Base-by-base conservation (phyloP, 2,888 invertebrate species). In the Phyllotreta cruciferae region DNA sequence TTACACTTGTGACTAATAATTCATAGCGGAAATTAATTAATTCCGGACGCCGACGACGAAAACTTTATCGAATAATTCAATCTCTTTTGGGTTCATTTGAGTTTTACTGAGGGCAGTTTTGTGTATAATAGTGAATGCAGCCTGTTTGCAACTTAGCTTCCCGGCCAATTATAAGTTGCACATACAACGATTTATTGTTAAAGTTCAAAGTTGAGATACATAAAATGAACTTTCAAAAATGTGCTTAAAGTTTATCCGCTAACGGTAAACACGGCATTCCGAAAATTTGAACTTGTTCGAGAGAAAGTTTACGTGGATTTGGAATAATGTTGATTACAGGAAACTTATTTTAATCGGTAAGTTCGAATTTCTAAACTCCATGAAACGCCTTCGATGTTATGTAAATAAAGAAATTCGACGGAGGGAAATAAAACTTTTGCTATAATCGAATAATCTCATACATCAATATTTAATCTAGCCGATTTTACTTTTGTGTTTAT, bases 21-120 rank as follows among this genome's bases (percentile, higher is more conserved):
- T 52, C 58, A 44, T n/a, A 13, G 37, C 52, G 34, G 44, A 52
- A 52, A 58, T 42, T 58, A 57, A 57, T 57, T 49, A 58, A 52
- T 50, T 52, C 42, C 7, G 50, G 14, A 42, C 24, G 39, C 50
- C 11, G 52, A n/a, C 58, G 42, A 14, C 58, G 42, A 36, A 38
- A 60, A 53, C 60, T 60, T 60, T 44, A 60, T 60, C 52, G 24
- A 53, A 60, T 60, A 60, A 52, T 60, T 60, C 53, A 44, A 60
- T 60, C 50, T 44, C 36, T 37, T 50, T 24, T 8, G n/a, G 50
- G 44, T 58, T 42, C 58, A 58, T 58, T 58, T 42, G 42, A 58
- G 58, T 52, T 52, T 24, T 42, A 42, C 58, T 44, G 11, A 37
- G 52, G 24, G 36, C 44, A 60, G 14, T 60, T 60, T 13, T 44